These are phyloP conservation scores for Atractosteus spatula DNA, from an alignment of 2,113 vertebrate species.

Conservation along the genomic window DNA sequence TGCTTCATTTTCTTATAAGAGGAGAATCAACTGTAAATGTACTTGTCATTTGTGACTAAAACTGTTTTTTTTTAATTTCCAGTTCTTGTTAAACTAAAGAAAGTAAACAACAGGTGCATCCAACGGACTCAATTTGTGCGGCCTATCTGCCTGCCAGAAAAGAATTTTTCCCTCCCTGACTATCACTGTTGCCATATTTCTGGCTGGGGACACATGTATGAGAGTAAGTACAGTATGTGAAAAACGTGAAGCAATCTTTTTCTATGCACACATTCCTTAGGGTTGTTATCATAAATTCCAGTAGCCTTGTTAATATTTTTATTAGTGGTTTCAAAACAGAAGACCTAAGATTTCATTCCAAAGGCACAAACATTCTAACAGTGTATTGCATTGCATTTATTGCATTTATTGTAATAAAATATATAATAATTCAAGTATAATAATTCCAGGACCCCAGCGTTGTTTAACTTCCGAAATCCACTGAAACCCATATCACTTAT, in stretches of 20 bases:
- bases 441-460: too few species aligned
- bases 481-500: too few species aligned
- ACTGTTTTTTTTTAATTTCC: slow-evolving; percentile 18
- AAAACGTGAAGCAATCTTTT: not conserved
- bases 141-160: slow-evolving; percentile 84
- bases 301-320: not conserved
- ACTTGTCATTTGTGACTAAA: not conserved
- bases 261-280: not conserved
- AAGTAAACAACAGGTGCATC: slow-evolving; percentile 74
- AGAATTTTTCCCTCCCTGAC: slow-evolving; percentile 58
- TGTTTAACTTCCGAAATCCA: too few species aligned
- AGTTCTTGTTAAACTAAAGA: slow-evolving; percentile 89
- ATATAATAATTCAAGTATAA: too few species aligned
- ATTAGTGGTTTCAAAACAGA: not conserved
- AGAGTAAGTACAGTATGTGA: slow-evolving; percentile 71
- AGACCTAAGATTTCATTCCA: not conserved
- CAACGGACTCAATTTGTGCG: slow-evolving; percentile 79
- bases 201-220: slow-evolving; percentile 84
- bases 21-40: too few species aligned
- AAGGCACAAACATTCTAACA: too few species aligned
- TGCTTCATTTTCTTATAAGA: too few species aligned
- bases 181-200: slow-evolving; percentile 78
- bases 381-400: too few species aligned
- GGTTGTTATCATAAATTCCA: not conserved
- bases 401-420: too few species aligned